These are phyloP conservation scores for Metopia argyrocephala DNA, from an alignment of 2,888 invertebrate species.

Conservation along the genomic window DNA sequence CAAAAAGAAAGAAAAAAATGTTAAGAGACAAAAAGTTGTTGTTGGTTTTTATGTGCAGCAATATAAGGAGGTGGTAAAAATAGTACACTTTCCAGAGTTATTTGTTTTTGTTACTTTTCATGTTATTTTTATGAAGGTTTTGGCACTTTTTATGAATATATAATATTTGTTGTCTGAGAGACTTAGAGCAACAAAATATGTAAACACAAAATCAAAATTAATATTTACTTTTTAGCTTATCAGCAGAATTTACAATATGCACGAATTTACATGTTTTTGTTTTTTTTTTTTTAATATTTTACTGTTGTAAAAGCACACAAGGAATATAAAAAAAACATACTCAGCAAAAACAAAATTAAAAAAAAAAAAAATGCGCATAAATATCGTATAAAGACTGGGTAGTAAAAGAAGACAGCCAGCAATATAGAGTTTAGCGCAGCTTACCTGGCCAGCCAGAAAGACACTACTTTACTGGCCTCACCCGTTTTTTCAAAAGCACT, in stretches of 20 bases:
- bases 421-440: constrained; percentile 49
- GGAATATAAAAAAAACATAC: not conserved
- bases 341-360: constrained; percentile 2
- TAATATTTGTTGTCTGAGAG: not conserved
- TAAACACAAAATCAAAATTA: not conserved
- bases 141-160: constrained; percentile 30
- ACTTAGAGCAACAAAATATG: not conserved
- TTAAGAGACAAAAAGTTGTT: not conserved
- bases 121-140: constrained; percentile 1
- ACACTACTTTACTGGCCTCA: constrained; percentile 54
- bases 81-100: constrained; percentile 1
- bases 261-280: constrained; percentile 8
- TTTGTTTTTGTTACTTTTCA: not conserved
- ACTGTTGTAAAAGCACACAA: not conserved
- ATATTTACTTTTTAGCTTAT: constrained; percentile 24
- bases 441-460: constrained; percentile 54
- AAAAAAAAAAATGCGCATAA: constrained; percentile 56
- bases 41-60: not conserved
- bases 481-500: constrained; percentile 54
- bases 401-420: not conserved
- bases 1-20: too few relatives aligned
- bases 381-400: constrained; percentile 29
- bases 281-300: not conserved
- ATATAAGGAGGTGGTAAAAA: not conserved
- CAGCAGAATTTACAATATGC: constrained; percentile 25